Percentiles rank a stretch among this genome's conserved stretches.
These are phyloP conservation scores for Platyscapa corneri DNA, from an alignment of 1,140 invertebrate genomes.

Conservation along the genomic window DNA sequence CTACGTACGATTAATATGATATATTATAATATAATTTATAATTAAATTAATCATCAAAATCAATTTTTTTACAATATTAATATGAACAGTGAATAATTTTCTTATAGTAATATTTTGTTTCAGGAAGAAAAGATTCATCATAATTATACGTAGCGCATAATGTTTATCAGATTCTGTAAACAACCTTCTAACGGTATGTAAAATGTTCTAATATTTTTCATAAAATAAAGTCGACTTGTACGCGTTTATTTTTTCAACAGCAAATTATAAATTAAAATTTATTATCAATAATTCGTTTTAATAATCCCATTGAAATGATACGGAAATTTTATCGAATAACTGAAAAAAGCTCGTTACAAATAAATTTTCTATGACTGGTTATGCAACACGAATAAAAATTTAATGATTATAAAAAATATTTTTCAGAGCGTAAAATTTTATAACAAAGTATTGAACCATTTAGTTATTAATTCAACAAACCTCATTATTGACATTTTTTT, in stretches of 20 bases:
- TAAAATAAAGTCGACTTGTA: not conserved
- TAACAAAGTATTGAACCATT: not conserved
- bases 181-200: constrained; percentile 59
- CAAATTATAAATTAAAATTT: not conserved
- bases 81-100: not conserved
- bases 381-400: not conserved
- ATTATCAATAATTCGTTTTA: no score
- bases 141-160: constrained; percentile 49
- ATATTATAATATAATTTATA: no score
- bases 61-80: not conserved
- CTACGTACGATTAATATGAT: no score
- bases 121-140: constrained; percentile 35
- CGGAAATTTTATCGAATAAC: not conserved
- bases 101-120: constrained; percentile 16
- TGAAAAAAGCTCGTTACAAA: not conserved
- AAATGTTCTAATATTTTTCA: not conserved
- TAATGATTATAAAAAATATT: not conserved
- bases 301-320: constrained; percentile 12
- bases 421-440: not conserved
- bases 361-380: not conserved
- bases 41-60: not conserved
- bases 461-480: not conserved
- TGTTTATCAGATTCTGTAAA: constrained; percentile 62
- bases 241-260: not conserved
- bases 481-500: not conserved